Evolutionary conservation across 2,888 invertebrate species (phyloP), one percentile per base, ranked within the genome.

Genomic region (Eupithecia tripunctaria): DNA sequence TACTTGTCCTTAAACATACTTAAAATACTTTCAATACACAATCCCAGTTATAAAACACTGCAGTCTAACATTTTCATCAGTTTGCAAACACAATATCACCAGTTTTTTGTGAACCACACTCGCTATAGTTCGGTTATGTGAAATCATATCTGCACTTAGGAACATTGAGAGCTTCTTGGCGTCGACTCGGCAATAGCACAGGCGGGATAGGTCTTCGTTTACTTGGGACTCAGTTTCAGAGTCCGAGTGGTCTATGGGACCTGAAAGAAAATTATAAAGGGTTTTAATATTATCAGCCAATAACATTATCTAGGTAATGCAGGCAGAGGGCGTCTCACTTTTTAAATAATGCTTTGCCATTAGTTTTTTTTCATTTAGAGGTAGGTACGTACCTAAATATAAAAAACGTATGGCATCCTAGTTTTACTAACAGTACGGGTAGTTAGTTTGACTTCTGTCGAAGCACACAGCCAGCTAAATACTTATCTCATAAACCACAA

Each of bases 1-100:
- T n/a, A 47, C 8, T 47, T 47, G 10, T 51, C 47, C 47, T 47
- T n/a, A 51, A 10, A 47, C 8, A 67, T 21, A 43, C 4, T 25
- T 14, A 25, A 25, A 60, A 2, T 97, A 59, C 96, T 95, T 66
- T 66, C 38, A 71, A 47, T 71, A 93, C 27, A 93, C 91, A 82
- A 97, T 95, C 32, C 97, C 97, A 77, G 96, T 97, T 79, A 98
- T 95, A 88, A 97, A 97, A 86, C 97, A 98, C 89, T 98, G 97
- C 75, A 98, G 93, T 21, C 96, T 96, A 12, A 98, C 95, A 87
- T 97, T 96, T 70, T 96, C 96, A 74, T 97, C 96, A 27, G 97
- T 95, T 79, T 96, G 96, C 76, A 98, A 91, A 82, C 96, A 96
- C 82, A 98, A 89, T 84, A 97, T 97, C 0, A 98, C 96, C 82